Percentiles rank a stretch among this genome's conserved stretches.
Conservation (phyloP, 2,113 vertebrate species). For the Cavia aperea region DNA sequence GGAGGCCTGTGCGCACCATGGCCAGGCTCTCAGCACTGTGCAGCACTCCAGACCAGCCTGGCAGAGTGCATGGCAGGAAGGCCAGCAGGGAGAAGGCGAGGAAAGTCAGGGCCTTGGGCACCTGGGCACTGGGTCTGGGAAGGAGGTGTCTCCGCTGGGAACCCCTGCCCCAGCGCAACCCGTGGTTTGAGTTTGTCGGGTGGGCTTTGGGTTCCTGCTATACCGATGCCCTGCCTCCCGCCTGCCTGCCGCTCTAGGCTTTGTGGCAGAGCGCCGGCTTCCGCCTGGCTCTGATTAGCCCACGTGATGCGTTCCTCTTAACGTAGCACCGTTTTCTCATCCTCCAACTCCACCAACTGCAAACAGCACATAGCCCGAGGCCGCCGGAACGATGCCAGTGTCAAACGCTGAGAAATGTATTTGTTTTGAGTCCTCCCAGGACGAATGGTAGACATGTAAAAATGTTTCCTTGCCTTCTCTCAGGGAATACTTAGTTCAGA, state of each 20-base stretch:
- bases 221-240: background rate
- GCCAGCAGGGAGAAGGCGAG: too few relatives aligned
- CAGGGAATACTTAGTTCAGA: conserved; percentile 79
- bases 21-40: background rate
- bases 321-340: conserved; percentile 72
- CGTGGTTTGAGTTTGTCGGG: background rate
- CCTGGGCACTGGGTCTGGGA: background rate
- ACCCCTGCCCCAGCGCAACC: background rate
- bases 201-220: background rate
- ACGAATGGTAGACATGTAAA: conserved; percentile 80
- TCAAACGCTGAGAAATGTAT: conserved; percentile 78
- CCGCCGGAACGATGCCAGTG: conserved; percentile 75
- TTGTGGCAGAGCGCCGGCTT: conserved; percentile 72
- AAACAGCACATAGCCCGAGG: conserved; percentile 81
- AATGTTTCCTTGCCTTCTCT: conserved; percentile 77
- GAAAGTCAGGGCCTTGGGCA: background rate
- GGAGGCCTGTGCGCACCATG: rapidly evolving
- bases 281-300: conserved; percentile 74
- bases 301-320: conserved; percentile 71
- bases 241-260: background rate
- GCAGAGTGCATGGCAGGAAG: background rate
- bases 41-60: background rate
- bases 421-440: conserved; percentile 81
- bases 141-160: too few relatives aligned
- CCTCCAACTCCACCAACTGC: background rate